These are phyloP conservation scores for Neosalanx taihuensis DNA, from an alignment of 2,797 vertebrate genomes.

Conservation along the genomic window DNA sequence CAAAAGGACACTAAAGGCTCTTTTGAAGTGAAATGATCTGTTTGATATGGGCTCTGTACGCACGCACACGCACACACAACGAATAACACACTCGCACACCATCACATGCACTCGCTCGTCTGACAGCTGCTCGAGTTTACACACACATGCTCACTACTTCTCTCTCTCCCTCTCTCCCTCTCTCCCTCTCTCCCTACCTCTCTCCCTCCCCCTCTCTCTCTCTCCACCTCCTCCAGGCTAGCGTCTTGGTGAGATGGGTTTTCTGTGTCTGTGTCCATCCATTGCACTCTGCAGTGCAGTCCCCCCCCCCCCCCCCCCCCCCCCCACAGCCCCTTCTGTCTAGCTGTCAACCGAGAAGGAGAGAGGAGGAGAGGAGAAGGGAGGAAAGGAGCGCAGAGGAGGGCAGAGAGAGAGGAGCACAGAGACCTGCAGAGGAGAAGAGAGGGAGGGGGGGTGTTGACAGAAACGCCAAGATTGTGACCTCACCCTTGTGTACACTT, in stretches of 20 bases:
- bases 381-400: constrained; percentile 24
- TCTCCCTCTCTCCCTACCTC: background rate
- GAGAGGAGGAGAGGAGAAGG: constrained; percentile 27
- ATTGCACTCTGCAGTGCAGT: background rate
- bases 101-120: background rate
- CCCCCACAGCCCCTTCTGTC: background rate
- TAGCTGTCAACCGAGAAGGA: constrained; percentile 23
- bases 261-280: constrained; percentile 9
- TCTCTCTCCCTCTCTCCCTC: background rate
- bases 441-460: constrained; percentile 39
- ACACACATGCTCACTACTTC: background rate
- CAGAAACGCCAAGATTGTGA: constrained; percentile 16
- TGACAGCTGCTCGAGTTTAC: background rate
- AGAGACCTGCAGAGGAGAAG: constrained; percentile 15
- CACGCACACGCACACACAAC: background rate
- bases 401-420: constrained; percentile 2
- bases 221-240: background rate
- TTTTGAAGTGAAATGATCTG: constrained; percentile 27
- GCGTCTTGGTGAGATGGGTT: constrained; percentile 13
- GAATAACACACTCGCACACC: background rate
- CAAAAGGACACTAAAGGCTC: constrained; percentile 21
- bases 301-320: background rate
- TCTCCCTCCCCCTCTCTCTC: background rate
- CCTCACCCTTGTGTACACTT: too few relatives aligned
- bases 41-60: constrained; percentile 27